These are phyloP conservation scores for Phania funesta DNA, from an alignment of 2,888 invertebrate species.

Conservation along the genomic window DNA sequence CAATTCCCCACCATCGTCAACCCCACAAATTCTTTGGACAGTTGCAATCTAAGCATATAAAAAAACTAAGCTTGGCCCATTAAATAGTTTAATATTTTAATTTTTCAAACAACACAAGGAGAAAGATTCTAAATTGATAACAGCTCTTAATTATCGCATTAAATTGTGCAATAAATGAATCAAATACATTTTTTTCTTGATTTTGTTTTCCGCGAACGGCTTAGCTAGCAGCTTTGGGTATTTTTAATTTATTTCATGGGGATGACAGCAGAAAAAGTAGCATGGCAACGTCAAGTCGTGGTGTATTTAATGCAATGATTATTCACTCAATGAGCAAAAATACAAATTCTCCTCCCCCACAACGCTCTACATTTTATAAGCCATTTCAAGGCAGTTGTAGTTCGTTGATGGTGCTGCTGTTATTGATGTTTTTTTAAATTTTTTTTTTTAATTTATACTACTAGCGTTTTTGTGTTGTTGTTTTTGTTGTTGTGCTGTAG, in stretches of 20 bases:
- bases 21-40: too few species aligned
- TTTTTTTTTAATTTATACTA: background rate
- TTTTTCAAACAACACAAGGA: too few species aligned
- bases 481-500: background rate
- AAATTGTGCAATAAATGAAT: too few species aligned
- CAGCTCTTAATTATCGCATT: too few species aligned
- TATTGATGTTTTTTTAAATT: background rate
- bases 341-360: constrained; percentile 33
- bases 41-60: too few species aligned
- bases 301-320: constrained; percentile 1
- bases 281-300: background rate
- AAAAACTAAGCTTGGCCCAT: too few species aligned
- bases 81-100: too few species aligned
- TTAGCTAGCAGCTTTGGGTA: background rate
- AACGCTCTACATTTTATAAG: background rate
- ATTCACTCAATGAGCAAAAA: constrained; percentile 27
- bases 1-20: too few species aligned
- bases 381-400: constrained; percentile 32
- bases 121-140: too few species aligned
- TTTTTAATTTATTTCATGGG: background rate
- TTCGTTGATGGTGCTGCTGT: constrained; percentile 7
- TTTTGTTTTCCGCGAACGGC: too few species aligned
- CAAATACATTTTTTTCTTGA: too few species aligned
- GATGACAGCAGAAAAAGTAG: background rate
- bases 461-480: constrained; percentile 2